Evolutionary conservation across 2,888 invertebrate genomes (phyloP), one percentile per base, ranked within the genome.

Genomic region (Diarsia mendica): DNA sequence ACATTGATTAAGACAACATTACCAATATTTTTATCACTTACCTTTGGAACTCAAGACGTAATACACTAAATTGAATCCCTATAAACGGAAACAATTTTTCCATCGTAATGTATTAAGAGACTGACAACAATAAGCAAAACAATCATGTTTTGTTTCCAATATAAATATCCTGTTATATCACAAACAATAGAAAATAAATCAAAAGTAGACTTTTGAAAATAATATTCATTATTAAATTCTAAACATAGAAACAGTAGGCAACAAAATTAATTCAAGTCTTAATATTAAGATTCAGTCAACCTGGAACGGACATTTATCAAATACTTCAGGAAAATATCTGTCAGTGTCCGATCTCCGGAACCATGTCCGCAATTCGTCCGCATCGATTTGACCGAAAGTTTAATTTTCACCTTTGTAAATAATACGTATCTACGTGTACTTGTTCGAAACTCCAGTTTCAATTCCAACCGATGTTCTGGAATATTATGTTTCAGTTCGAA

Each of bases 111-210:
- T 9, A 53, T 49, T 75, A 55, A 48, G 51, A 15, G 18, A 39
- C 3, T n/a, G 10, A 81, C 53, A 66, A 68, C 18, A 49, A 10
- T 48, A 55, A 46, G 68, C 28, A 55, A 66, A 46, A 23, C 61
- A 69, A 75, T 58, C 1, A 39, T 20, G 76, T 67, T 80, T 75
- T 49, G 18, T 66, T 81, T 23, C 9, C 9, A 6, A 46, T 44
- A 46, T 13, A 51, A 61, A 66, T 23, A 39, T 28, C 28, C 33
- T 39, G 28, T 28, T 28, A 46, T 6, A 18, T 51, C 51, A 18
- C n/a, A 44, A 44, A 70, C 51, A 51, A 70, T 53, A 70, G n/a
- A 11, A 20, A 20, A 46, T 13, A 9, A 70, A 28, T 44, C 28
- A 70, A 11, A 53, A 44, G 8, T 28, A n/a, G 3, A 13, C 15